phyloP scores from a whole-genome alignment of 2,113 vertebrate genomes.

The Falcunculus frontatus region DNA sequence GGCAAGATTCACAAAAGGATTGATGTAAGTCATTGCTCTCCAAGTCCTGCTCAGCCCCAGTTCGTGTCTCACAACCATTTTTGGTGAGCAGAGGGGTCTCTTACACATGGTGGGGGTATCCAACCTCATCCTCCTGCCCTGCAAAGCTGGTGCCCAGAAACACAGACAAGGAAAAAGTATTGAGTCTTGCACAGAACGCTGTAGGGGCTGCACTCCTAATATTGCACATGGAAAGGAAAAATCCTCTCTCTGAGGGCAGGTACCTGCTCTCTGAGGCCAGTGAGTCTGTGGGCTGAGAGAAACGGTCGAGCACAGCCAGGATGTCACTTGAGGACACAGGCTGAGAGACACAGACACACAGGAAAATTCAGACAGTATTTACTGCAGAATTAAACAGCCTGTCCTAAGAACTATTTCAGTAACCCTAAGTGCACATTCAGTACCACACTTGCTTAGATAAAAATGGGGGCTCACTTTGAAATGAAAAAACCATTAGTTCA shows the following conservation, averaged over 20 bases:
- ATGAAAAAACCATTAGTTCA: not conserved
- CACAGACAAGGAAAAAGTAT: not conserved
- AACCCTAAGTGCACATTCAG: not conserved
- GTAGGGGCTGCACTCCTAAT: not conserved
- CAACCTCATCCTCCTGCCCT: accelerated
- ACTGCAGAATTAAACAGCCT: not conserved
- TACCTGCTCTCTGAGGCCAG: not conserved
- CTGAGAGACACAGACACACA: not conserved
- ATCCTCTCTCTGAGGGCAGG: not conserved
- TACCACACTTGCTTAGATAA: not conserved
- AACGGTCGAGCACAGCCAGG: not conserved
- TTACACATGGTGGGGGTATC: not conserved
- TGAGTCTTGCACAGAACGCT: accelerated
- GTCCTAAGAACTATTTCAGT: constrained; percentile 23
- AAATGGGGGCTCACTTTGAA: not conserved
- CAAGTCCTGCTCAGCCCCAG: not conserved
- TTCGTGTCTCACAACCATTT: not conserved
- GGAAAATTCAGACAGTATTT: constrained; percentile 36
- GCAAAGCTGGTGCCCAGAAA: not conserved
- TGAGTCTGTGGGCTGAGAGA: not conserved
- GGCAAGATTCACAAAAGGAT: not conserved
- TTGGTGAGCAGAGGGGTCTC: not conserved
- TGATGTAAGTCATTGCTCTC: not conserved
- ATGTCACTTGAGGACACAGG: constrained; percentile 15
- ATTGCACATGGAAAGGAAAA: not conserved